Conservation (phyloP, 1,140 invertebrate genomes). For the Drosophila suzukii region DNA sequence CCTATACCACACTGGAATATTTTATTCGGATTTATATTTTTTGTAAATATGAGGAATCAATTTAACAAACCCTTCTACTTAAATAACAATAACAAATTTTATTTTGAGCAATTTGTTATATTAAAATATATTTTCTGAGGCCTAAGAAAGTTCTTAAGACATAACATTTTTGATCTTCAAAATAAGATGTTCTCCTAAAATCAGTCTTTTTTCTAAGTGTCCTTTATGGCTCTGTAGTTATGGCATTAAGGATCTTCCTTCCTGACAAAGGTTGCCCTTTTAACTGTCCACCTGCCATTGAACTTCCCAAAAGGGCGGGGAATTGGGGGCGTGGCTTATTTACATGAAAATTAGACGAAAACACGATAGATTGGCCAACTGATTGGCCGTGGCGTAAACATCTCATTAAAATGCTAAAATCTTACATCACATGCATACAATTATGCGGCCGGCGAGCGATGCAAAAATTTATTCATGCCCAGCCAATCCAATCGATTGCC, state of each 20-base stretch:
- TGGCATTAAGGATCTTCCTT: slow-evolving; percentile 39
- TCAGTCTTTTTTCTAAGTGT: not conserved
- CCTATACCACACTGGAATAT: too few relatives aligned
- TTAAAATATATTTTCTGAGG: too few relatives aligned
- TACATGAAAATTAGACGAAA: slow-evolving; percentile 72
- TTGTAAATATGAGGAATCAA: too few relatives aligned
- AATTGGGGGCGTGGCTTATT: slow-evolving; percentile 43
- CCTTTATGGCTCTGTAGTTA: slow-evolving; percentile 26
- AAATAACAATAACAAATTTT: too few relatives aligned
- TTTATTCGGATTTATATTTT: too few relatives aligned
- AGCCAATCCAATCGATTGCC: slow-evolving; percentile 21
- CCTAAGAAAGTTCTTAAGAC: not conserved
- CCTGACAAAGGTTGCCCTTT: slow-evolving; percentile 16
- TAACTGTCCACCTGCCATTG: slow-evolving; percentile 30
- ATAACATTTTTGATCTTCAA: not conserved
- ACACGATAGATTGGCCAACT: slow-evolving; percentile 45
- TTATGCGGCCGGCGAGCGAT: slow-evolving; percentile 21
- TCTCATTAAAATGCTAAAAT: slow-evolving; percentile 79
- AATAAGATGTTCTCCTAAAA: not conserved
- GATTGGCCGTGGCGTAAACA: slow-evolving; percentile 47
- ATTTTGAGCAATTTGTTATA: not conserved
- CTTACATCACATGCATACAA: slow-evolving; percentile 73
- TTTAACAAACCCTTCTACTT: too few relatives aligned
- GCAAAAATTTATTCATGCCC: slow-evolving; percentile 54
- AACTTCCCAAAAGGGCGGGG: not conserved